Evolutionary conservation across 2,888 invertebrate genomes (phyloP).

Genomic region (Helleia helle): DNA sequence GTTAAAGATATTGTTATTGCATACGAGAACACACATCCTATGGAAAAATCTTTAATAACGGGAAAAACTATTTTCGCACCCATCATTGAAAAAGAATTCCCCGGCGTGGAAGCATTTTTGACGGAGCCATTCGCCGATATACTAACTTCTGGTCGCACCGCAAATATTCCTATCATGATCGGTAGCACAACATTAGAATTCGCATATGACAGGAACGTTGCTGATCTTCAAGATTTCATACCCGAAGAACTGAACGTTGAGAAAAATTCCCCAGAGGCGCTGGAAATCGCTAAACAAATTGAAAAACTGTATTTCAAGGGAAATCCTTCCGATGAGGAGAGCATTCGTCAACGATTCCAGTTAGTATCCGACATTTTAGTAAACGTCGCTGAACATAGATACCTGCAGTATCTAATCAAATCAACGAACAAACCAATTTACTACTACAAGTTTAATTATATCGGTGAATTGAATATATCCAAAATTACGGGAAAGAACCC

Average conservation of each 20-base stretch:
- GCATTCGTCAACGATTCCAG: conserved; percentile 38
- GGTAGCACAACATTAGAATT: conserved; percentile 47
- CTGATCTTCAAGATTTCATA: conserved; percentile 46
- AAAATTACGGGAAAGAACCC: conserved; percentile 27
- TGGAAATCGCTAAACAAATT: conserved; percentile 39
- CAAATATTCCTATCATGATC: conserved; percentile 52
- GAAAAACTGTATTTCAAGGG: conserved; percentile 48
- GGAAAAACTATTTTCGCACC: conserved; percentile 27
- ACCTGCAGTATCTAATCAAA: conserved; percentile 46
- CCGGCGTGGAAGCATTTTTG: conserved; percentile 43
- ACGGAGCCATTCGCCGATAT: conserved; percentile 47
- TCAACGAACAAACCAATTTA: conserved; percentile 49
- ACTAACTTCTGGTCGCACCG: conserved; percentile 48
- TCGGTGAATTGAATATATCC: conserved; percentile 45
- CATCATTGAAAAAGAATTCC: conserved; percentile 56
- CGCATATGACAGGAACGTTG: conserved; percentile 27
- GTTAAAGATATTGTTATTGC: conserved; percentile 49
- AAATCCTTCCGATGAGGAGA: conserved; percentile 33
- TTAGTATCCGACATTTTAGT: conserved; percentile 43
- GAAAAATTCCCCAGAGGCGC: conserved; percentile 37
- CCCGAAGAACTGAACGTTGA: conserved; percentile 44
- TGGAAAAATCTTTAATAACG: conserved; percentile 21
- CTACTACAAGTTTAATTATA: conserved; percentile 56
- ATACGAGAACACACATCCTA: conserved; percentile 26
- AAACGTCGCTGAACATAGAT: conserved; percentile 45